These are phyloP conservation scores for Plumapathes pennacea DNA, from an alignment of 92 coral and sea anemone species.

Conservation along the genomic window DNA sequence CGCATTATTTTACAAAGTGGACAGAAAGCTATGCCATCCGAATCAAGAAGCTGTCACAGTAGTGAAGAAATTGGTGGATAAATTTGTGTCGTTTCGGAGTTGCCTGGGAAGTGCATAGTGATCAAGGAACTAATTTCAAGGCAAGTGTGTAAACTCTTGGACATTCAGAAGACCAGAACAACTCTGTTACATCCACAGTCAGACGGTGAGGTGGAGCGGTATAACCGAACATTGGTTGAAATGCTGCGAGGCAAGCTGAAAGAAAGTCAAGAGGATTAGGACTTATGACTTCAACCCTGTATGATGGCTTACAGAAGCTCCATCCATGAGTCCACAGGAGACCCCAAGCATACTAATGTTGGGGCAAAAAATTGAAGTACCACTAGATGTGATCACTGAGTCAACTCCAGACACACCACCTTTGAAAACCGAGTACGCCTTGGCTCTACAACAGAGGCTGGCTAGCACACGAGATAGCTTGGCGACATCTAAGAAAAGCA, in stretches of 20 bases:
- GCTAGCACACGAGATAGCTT: slow-evolving; percentile 2
- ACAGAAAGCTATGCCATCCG: slow-evolving; percentile 56
- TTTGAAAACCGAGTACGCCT: slow-evolving; percentile 16
- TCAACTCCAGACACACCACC: slow-evolving; percentile 22
- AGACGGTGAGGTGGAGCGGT: slow-evolving; percentile 44
- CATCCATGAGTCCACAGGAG: slow-evolving; percentile 49
- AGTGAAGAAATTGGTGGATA: slow-evolving; percentile 52
- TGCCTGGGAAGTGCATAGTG: slow-evolving; percentile 46
- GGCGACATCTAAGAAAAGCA: slow-evolving; percentile 4
- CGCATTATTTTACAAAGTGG: slow-evolving; percentile 64
- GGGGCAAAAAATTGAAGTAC: slow-evolving; percentile 46
- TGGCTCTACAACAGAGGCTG: slow-evolving; percentile 16
- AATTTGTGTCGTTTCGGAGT: slow-evolving; percentile 62
- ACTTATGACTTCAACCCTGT: slow-evolving; percentile 29
- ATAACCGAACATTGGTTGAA: slow-evolving; percentile 13
- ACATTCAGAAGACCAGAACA: slow-evolving; percentile 48
- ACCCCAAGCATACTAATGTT: slow-evolving; percentile 41
- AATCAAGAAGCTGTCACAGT: slow-evolving; percentile 54
- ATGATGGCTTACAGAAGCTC: slow-evolving; percentile 52
- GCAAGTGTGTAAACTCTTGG: slow-evolving; percentile 50
- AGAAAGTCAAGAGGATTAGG: slow-evolving; percentile 49
- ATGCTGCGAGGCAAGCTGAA: slow-evolving; percentile 19
- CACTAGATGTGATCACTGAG: slow-evolving; percentile 47
- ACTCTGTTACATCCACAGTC: slow-evolving; percentile 38
- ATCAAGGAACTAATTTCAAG: slow-evolving; percentile 63